Percentiles rank a stretch among this genome's conserved stretches.
phyloP scores from a whole-genome alignment of 2,888 invertebrate genomes.

The Sesia apiformis region DNA sequence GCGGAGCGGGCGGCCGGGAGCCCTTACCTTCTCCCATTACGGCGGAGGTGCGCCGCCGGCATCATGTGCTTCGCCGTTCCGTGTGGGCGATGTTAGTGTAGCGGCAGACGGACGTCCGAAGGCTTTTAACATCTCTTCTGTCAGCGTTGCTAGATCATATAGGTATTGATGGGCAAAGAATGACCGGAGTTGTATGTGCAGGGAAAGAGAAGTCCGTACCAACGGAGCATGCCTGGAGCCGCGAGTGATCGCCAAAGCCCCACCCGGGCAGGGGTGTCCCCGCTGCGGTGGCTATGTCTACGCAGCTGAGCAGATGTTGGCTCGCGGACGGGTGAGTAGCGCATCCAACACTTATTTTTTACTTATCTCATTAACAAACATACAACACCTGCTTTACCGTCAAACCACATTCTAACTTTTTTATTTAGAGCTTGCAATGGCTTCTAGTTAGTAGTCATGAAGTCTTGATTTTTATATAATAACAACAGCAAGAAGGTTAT shows the following conservation, averaged over 20 bases:
- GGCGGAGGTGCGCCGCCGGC: slow-evolving; percentile 71
- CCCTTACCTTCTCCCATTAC: slow-evolving; percentile 75
- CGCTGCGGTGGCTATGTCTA: slow-evolving; percentile 92
- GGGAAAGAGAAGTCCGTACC: slow-evolving; percentile 51
- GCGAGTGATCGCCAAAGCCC: slow-evolving; percentile 84
- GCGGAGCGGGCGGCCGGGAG: slow-evolving; percentile 72
- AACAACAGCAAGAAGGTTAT: too few species aligned
- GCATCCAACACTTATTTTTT: background rate
- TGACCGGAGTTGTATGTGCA: slow-evolving; percentile 26
- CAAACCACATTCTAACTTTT: too few species aligned
- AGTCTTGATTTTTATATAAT: too few species aligned
- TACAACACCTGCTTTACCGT: background rate
- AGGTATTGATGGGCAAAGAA: slow-evolving; percentile 16
- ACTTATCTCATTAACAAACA: background rate
- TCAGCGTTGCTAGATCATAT: slow-evolving; percentile 45
- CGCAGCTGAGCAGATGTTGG: slow-evolving; percentile 94
- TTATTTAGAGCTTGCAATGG: too few species aligned
- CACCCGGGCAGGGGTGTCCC: slow-evolving; percentile 90
- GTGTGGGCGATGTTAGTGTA: slow-evolving; percentile 54
- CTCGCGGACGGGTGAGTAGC: slow-evolving; percentile 87
- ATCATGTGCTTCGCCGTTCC: slow-evolving; percentile 60
- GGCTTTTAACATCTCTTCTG: slow-evolving; percentile 69
- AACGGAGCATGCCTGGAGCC: slow-evolving; percentile 81
- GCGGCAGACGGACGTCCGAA: slow-evolving; percentile 46
- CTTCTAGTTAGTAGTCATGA: too few species aligned